phyloP scores from a whole-genome alignment of 1,140 invertebrate genomes.

The Drosophila elegans region DNA sequence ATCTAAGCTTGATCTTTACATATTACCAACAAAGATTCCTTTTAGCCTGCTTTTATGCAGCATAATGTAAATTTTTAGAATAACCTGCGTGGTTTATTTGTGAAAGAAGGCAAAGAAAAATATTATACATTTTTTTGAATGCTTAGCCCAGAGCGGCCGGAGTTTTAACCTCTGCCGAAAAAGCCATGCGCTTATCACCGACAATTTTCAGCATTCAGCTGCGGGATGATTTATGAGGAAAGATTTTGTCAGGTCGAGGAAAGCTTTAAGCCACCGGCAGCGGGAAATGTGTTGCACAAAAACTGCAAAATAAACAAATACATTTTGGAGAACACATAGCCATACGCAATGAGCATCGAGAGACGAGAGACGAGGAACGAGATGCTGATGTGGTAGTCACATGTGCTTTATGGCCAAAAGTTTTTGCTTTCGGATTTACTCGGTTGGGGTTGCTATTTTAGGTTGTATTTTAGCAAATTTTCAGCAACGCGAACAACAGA shows the following conservation, averaged over 20 bases:
- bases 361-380: too few relatives aligned
- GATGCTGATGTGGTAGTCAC: conserved; percentile 48
- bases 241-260: conserved; percentile 14
- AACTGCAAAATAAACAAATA: conserved; percentile 55
- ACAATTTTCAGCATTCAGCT: conserved; percentile 48
- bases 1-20: conserved; percentile 2
- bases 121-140: conserved; percentile 45
- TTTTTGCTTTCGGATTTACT: conserved; percentile 45
- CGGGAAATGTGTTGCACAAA: conserved; percentile 41
- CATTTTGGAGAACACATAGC: conserved; percentile 31
- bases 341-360: conserved; percentile 11
- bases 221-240: conserved; percentile 64
- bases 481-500: conserved; percentile 69
- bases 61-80: neutral
- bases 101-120: conserved; percentile 27
- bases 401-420: conserved; percentile 77
- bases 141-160: conserved; percentile 13
- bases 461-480: conserved; percentile 80
- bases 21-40: neutral
- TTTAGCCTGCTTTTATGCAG: neutral
- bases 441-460: conserved; percentile 30
- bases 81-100: conserved; percentile 31
- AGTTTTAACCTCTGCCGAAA: neutral
- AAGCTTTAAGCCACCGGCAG: conserved; percentile 54
- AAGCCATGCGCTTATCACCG: conserved; percentile 57